Percentiles rank a stretch among this genome's conserved stretches.
phyloP scores from a whole-genome alignment of 2,888 invertebrate genomes.

The Didymodactylos carnosus region DNA sequence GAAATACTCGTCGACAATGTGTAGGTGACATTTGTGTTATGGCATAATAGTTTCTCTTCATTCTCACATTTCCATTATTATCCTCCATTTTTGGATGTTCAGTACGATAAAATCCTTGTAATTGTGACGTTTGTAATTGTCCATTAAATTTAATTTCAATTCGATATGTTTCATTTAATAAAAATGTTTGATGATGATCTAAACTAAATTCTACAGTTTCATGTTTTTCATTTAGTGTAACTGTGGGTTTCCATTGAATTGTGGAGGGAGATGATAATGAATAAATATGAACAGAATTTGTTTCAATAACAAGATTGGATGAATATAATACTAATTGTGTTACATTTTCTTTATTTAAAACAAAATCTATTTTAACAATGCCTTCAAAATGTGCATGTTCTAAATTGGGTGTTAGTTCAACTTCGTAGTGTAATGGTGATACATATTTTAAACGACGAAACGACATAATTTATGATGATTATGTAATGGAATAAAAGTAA shows the following conservation, averaged over 20 bases:
- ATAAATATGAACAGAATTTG: not conserved
- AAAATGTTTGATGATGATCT: not conserved
- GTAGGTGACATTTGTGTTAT: constrained; percentile 28
- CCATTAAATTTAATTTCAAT: not conserved
- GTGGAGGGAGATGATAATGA: not conserved
- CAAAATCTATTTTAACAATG: not conserved
- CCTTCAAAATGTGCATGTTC: not conserved
- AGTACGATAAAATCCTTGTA: not conserved
- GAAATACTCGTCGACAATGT: not conserved
- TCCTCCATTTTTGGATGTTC: not conserved
- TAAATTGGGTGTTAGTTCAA: not conserved
- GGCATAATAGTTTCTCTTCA: not conserved
- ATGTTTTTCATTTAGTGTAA: not conserved
- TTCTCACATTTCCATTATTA: no score
- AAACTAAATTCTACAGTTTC: not conserved
- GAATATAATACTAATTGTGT: not conserved
- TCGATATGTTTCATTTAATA: not conserved
- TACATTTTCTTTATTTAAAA: not conserved
- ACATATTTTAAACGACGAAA: not conserved
- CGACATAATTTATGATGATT: no score
- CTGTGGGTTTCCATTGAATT: not conserved
- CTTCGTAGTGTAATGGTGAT: not conserved
- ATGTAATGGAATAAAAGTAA: no score
- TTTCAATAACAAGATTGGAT: not conserved
- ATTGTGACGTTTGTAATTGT: not conserved